Evolutionary conservation across 1,140 invertebrate species (phyloP), one percentile per base, ranked within the genome.

Genomic region (Habropoda laboriosa): DNA sequence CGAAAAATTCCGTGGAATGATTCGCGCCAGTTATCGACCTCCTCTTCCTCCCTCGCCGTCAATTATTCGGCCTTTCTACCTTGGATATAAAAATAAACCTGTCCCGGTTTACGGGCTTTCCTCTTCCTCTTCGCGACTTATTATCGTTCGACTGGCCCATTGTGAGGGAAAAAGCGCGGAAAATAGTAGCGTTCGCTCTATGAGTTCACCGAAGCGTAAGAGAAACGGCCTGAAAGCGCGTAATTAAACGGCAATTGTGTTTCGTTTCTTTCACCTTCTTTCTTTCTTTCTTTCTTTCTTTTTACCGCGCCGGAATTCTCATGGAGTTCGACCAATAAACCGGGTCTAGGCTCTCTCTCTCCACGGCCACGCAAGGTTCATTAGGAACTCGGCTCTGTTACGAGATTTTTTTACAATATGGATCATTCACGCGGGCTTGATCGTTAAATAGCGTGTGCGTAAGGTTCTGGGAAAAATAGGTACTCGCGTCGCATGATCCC

Each of bases 21-120:
- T 0, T 30, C 16, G 42, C 70, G 24, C 68, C 38, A 53, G 51
- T 30, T 72, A 72, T 60, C 70, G 55, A 60, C 27, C 55, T n/a
- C n/a, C n/a, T n/a, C n/a, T n/a, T n/a, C n/a, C n/a, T n/a, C n/a
- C n/a, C n/a, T 30, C 7, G 12, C 8, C 18, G 60, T 40, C 73
- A 67, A 67, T 76, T 76, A 76, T 45, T 45, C 30, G 24, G 49
- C 47, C 30, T 38, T 68, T 38, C 47, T 68, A 16, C 12, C 35
- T 5, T 8, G 38, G 27, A 57, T 45, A 21, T n/a, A 24, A 55
- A 66, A 53, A 67, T 67, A 67, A 55, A 55, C 27, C 32, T 16
- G 1, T n/a, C 47, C 18, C 16, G 13, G 16, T 21, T 32, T 10
- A 21, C 30, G 32, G 16, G 30, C 0, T 64, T 64, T 1, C 24